These are phyloP conservation scores for Apodemus sylvaticus DNA, from an alignment of 2,113 vertebrate species.

Conservation along the genomic window DNA sequence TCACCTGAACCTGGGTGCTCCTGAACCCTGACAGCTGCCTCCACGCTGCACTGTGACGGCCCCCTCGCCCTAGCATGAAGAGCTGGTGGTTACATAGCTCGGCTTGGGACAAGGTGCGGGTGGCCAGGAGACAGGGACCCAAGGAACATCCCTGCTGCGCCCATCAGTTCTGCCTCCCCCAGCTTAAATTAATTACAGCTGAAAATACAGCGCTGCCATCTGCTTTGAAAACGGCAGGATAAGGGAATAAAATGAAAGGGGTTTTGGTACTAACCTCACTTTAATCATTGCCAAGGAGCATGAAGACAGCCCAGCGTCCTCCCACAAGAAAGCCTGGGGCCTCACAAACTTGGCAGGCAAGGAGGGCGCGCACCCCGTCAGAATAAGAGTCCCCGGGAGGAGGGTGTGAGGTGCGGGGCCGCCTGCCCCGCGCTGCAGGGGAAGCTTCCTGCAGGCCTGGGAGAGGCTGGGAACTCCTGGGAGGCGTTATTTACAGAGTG, in stretches of 20 bases:
- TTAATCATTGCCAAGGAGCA: conserved; percentile 89
- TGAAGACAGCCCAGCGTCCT: conserved; percentile 87
- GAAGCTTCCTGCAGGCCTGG: conserved; percentile 28
- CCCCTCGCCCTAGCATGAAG: background rate
- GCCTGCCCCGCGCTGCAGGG: background rate
- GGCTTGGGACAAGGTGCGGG: background rate
- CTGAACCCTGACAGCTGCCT: background rate
- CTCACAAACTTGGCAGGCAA: conserved; percentile 84
- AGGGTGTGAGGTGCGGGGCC: conserved; percentile 23
- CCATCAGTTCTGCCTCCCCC: conserved; percentile 64
- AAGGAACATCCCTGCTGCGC: conserved; percentile 6
- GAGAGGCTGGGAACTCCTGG: conserved; percentile 46
- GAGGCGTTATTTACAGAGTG: conserved; percentile 17
- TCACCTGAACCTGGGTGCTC: conserved; percentile 42
- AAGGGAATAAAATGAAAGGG: conserved; percentile 80
- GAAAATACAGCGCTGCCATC: conserved; percentile 83
- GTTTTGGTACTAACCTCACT: conserved; percentile 87
- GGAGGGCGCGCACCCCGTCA: conserved; percentile 75
- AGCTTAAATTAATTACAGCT: conserved; percentile 85
- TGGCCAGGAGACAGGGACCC: background rate
- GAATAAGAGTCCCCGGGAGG: conserved; percentile 82
- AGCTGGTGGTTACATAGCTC: background rate
- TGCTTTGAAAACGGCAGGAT: conserved; percentile 82
- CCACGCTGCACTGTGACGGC: background rate
- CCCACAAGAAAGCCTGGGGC: conserved; percentile 88